These are phyloP conservation scores for Ophioninae sp. DNA, from an alignment of 2,888 invertebrate genomes.

Conservation along the genomic window DNA sequence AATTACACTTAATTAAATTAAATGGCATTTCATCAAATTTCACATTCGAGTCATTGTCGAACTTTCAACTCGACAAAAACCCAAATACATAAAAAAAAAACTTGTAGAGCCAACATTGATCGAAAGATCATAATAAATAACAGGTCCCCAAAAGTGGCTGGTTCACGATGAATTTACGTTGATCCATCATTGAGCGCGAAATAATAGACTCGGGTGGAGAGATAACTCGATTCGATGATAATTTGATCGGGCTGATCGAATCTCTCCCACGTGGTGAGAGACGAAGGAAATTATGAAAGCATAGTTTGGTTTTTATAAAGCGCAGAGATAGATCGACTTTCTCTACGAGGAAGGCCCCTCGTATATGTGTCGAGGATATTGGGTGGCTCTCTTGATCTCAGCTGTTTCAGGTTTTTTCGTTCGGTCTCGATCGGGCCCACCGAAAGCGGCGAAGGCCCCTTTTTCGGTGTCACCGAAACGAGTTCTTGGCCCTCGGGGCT, in stretches of 20 bases:
- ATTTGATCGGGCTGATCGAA: slow-evolving; percentile 28
- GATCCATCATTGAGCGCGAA: slow-evolving; percentile 17
- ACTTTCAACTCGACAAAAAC: too few species aligned
- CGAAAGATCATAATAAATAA: slow-evolving; percentile 13
- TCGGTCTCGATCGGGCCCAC: slow-evolving; percentile 53
- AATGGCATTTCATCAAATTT: too few species aligned
- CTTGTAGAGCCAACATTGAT: not conserved
- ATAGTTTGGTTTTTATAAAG: not conserved
- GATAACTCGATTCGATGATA: slow-evolving; percentile 18
- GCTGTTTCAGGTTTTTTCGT: slow-evolving; percentile 41
- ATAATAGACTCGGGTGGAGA: not conserved
- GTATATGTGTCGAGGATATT: slow-evolving; percentile 13
- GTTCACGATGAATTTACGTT: slow-evolving; percentile 12
- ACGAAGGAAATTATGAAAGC: slow-evolving; percentile 14
- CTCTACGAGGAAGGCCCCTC: slow-evolving; percentile 28
- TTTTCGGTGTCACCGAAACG: slow-evolving; percentile 79
- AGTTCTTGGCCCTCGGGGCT: slow-evolving; percentile 70
- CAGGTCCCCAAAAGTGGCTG: not conserved
- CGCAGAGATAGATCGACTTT: slow-evolving; percentile 33
- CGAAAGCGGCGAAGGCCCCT: slow-evolving; percentile 71
- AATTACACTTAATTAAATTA: too few species aligned
- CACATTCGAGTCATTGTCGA: too few species aligned
- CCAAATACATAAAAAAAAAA: not conserved
- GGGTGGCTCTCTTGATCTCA: slow-evolving; percentile 30
- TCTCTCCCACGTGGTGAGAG: slow-evolving; percentile 15